Evolutionary conservation across 2,888 invertebrate species (phyloP), one percentile per base, ranked within the genome.

Genomic region (Sinohyriopsis cumingii): DNA sequence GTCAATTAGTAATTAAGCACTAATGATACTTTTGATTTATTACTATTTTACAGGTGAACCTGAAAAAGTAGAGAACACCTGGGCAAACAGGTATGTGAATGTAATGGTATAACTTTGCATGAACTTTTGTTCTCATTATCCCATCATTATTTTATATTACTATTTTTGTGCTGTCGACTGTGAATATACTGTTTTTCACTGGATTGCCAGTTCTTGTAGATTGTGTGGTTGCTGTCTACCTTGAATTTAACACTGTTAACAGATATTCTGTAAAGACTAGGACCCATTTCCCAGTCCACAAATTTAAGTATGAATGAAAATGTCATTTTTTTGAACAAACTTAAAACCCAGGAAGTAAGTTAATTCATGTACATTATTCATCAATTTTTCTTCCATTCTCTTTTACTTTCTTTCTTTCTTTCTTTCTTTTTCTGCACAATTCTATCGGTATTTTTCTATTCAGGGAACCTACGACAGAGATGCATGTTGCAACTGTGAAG

Each of bases 391-490:
- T 33, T 7, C 33, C 33, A 33, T 33, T 33, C 5, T 33, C 1
- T 1, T 9, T 33, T 33, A 7, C 25, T 45, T 12, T 45, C 45
- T 45, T 15, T 45, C 12, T 45, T 33, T 20, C 63, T 33, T 62
- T 19, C 25, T 22, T 25, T 66, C 28, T 59, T 67, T 64, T 63
- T 54, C 45, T 45, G 9, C 15, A 45, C 12, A 45, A 3, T 45
- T 45, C 45, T 45, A 3, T 45, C 4, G 3, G 12, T 45, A 15
- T 45, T 45, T 45, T 12, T 45, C 45, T 1, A 12, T 70, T 24
- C 79, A 88, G 88, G 70, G 87, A 88, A 65, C 78, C 84, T 3
- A 87, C 86, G 3, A 69, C 85, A 22, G 87, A 87, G 61, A 89
- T 89, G 66, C 86, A 86, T 53, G 80, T 87, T 24, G 87, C 89